These are phyloP conservation scores for Amia ocellicauda DNA, from an alignment of 2,113 vertebrate genomes.

Conservation along the genomic window DNA sequence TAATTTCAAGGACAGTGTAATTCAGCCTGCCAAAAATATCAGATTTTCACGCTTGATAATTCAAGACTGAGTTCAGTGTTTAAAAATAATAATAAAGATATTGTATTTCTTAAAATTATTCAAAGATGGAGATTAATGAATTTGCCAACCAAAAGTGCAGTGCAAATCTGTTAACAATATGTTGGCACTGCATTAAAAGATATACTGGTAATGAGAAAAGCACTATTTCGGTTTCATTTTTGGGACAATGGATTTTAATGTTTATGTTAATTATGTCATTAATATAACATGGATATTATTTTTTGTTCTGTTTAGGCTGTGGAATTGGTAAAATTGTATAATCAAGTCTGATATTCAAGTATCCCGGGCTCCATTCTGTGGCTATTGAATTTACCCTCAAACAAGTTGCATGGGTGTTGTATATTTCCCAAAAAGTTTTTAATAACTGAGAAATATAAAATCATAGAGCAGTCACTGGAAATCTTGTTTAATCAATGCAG, in stretches of 20 bases:
- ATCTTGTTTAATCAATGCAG: no score
- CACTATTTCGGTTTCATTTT: slow-evolving; percentile 1
- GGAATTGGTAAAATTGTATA: no score
- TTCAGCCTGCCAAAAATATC: slow-evolving; percentile 15
- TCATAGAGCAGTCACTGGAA: no score
- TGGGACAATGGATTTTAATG: background rate
- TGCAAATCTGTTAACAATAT: slow-evolving; percentile 39
- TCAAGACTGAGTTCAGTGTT: slow-evolving; percentile 2
- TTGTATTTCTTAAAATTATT: slow-evolving; percentile 9
- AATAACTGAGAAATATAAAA: no score
- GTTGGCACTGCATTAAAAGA: slow-evolving; percentile 25
- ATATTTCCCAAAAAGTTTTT: no score
- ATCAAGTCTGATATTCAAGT: no score
- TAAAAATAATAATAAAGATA: slow-evolving; percentile 4
- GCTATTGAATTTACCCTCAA: no score
- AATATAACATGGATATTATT: no score
- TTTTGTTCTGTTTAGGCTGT: no score
- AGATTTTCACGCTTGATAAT: slow-evolving; percentile 8
- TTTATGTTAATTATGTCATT: no score
- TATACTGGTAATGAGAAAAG: slow-evolving; percentile 10
- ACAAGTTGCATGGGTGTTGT: no score
- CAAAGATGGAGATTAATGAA: slow-evolving; percentile 8
- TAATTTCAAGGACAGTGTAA: slow-evolving; percentile 14
- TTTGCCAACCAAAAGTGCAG: slow-evolving; percentile 3
- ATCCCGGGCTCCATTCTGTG: no score